phyloP scores from a whole-genome alignment of 2,888 invertebrate genomes.

The Lampropteryx suffumata region DNA sequence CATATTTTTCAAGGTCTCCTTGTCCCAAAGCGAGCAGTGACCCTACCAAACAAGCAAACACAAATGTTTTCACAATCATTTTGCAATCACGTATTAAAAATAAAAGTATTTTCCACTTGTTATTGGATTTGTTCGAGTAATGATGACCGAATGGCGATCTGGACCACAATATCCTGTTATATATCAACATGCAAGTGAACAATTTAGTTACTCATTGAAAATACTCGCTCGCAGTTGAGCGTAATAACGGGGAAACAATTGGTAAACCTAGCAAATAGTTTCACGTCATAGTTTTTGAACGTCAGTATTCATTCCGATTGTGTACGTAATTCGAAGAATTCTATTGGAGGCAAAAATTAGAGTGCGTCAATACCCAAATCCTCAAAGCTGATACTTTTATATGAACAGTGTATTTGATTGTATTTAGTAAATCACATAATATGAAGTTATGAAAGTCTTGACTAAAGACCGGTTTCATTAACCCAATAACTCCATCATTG shows the following conservation, averaged over 20 bases:
- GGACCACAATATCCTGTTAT: constrained; percentile 12
- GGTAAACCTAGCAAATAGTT: background rate
- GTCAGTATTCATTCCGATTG: background rate
- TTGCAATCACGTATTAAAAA: background rate
- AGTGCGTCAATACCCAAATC: too few species aligned
- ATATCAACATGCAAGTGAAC: constrained; percentile 3
- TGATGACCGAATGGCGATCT: background rate
- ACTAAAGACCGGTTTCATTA: too few species aligned
- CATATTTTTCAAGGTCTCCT: constrained; percentile 66
- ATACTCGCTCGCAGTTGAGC: background rate
- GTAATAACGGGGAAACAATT: constrained; percentile 9
- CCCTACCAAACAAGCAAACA: constrained; percentile 38
- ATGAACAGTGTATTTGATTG: too few species aligned
- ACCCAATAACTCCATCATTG: too few species aligned
- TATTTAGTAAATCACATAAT: too few species aligned
- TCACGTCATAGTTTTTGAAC: background rate
- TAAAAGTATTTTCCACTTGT: background rate
- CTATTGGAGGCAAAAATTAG: too few species aligned
- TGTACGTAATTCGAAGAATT: too few species aligned
- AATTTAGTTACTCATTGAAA: background rate
- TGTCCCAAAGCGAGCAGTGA: constrained; percentile 45
- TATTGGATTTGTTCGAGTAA: background rate
- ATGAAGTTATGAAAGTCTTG: too few species aligned
- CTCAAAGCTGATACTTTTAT: too few species aligned
- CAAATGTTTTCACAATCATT: constrained; percentile 30